A percentile compares a stretch with the other conserved stretches of the same genome.
These are phyloP conservation scores for Teleopsis dalmanni DNA, from an alignment of 1,140 invertebrate genomes.

Conservation along the genomic window DNA sequence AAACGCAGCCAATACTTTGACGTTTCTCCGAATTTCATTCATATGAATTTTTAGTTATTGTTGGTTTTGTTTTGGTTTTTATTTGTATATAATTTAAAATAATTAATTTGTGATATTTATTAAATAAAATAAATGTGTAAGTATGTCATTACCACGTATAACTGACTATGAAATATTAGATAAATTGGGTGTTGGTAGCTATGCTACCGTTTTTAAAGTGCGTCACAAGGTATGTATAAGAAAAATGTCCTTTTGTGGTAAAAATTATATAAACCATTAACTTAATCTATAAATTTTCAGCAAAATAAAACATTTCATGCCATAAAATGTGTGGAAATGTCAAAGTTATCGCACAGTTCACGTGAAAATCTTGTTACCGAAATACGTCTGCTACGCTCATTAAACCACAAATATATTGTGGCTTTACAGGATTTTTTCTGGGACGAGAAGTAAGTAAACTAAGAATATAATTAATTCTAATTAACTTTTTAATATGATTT, in stretches of 20 bases:
- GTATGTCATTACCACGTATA: conserved; percentile 49
- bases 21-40: too few species aligned
- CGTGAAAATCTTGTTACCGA: conserved; percentile 79
- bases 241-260: too few species aligned
- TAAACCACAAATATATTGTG: conserved; percentile 79
- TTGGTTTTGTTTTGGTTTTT: too few species aligned
- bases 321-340: conserved; percentile 77
- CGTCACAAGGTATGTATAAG: conserved; percentile 59
- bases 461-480: not conserved
- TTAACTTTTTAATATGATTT: too few species aligned
- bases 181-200: conserved; percentile 80
- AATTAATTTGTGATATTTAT: too few species aligned
- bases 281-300: too few species aligned
- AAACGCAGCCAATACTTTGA: too few species aligned
- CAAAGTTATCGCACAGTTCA: conserved; percentile 62
- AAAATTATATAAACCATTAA: too few species aligned
- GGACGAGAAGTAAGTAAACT: conserved; percentile 56
- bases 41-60: too few species aligned
- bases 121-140: too few species aligned
- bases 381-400: conserved; percentile 72
- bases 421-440: conserved; percentile 76
- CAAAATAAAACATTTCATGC: conserved; percentile 34
- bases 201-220: conserved; percentile 80
- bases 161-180: conserved; percentile 63
- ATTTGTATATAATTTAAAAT: too few species aligned